These are phyloP conservation scores for Antennarius striatus DNA, from an alignment of 2,113 vertebrate genomes.

Conservation along the genomic window DNA sequence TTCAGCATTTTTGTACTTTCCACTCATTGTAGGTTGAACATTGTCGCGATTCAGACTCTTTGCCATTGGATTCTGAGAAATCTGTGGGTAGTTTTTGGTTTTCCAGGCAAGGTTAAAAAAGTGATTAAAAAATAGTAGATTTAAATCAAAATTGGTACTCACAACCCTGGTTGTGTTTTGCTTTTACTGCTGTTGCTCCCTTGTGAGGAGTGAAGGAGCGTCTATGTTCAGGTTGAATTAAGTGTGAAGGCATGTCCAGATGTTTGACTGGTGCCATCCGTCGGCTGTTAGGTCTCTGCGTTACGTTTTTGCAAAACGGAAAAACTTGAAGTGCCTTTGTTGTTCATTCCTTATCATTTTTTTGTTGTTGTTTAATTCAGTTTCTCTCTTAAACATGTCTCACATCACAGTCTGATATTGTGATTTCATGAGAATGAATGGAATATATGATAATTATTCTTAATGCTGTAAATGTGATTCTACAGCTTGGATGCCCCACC, in stretches of 20 bases:
- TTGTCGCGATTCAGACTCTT: no score
- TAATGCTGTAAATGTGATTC: slow-evolving; percentile 13
- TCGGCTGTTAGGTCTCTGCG: not conserved
- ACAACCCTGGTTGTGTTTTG: not conserved
- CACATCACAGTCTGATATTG: not conserved
- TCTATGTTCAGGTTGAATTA: not conserved
- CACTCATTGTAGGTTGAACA: not conserved
- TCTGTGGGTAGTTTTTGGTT: no score
- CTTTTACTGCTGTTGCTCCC: not conserved
- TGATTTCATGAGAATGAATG: slow-evolving; percentile 36
- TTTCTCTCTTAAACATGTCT: slow-evolving; percentile 20
- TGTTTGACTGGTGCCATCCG: slow-evolving; percentile 7
- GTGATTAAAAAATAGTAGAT: not conserved
- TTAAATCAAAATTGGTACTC: not conserved
- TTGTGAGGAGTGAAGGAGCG: slow-evolving; percentile 19
- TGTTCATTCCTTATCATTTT: slow-evolving; percentile 52
- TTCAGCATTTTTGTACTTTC: slow-evolving; percentile 1
- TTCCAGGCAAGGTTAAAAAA: no score
- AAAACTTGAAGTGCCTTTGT: slow-evolving; percentile 74
- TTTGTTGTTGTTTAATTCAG: slow-evolving; percentile 8
- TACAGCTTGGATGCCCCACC: slow-evolving; percentile 33
- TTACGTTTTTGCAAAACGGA: slow-evolving; percentile 19
- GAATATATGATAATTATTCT: slow-evolving; percentile 11
- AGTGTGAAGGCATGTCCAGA: not conserved
- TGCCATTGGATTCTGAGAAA: no score